phyloP scores from a whole-genome alignment of 2,113 vertebrate genomes.

The Cyanoderma ruficeps region DNA sequence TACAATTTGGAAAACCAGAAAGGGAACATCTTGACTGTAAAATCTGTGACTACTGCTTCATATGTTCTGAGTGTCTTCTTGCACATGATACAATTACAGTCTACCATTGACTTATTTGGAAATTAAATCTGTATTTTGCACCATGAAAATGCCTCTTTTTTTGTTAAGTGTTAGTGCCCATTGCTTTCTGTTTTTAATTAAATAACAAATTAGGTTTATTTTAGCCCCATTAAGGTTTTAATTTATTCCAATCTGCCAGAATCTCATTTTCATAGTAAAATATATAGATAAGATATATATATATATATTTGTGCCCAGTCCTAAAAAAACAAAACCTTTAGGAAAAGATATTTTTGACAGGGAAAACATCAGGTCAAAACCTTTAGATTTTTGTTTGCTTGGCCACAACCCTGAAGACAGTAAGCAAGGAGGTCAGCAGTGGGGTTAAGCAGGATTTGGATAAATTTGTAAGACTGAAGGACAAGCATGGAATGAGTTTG shows the following conservation, averaged over 20 bases:
- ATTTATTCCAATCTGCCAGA: conserved; percentile 28
- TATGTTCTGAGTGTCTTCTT: not conserved
- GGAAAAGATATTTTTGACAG: not conserved
- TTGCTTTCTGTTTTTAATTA: conserved; percentile 20
- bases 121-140: conserved; percentile 37
- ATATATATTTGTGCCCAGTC: not conserved
- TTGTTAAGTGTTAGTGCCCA: not conserved
- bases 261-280: not conserved
- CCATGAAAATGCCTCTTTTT: not conserved
- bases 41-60: conserved; percentile 22
- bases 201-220: conserved; percentile 33
- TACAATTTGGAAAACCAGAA: conserved; percentile 1
- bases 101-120: conserved; percentile 24
- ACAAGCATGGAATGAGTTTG: not conserved
- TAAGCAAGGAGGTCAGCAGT: not conserved
- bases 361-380: not conserved
- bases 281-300: not conserved
- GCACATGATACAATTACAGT: not conserved
- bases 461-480: not conserved
- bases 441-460: not conserved
- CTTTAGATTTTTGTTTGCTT: not conserved
- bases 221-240: not conserved
- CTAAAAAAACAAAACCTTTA: not conserved
- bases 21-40: conserved; percentile 42
- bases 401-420: not conserved